Percentiles rank a stretch among this genome's conserved stretches.
phyloP scores from a whole-genome alignment of 2,888 invertebrate species.

The Spilarctia lutea region DNA sequence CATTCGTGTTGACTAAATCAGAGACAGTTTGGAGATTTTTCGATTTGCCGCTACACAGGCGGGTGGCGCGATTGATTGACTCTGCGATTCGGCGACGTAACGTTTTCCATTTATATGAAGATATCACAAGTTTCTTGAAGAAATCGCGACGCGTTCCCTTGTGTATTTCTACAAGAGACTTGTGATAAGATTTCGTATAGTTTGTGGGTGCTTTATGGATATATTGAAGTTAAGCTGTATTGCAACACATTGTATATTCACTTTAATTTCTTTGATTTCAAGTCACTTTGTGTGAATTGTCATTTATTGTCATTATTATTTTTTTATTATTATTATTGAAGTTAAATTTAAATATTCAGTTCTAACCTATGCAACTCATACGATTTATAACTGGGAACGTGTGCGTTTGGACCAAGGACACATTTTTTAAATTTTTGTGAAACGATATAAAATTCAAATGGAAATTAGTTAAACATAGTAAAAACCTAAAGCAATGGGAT shows the following conservation, averaged over 20 bases:
- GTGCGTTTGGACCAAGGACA: too few relatives aligned
- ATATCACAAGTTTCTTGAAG: constrained; percentile 65
- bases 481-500: too few relatives aligned
- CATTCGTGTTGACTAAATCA: constrained; percentile 59
- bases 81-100: constrained; percentile 69
- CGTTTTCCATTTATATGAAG: constrained; percentile 79
- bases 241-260: background rate
- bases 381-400: background rate
- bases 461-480: too few relatives aligned
- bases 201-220: constrained; percentile 30
- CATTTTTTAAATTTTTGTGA: too few relatives aligned
- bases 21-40: constrained; percentile 75
- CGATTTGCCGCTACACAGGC: constrained; percentile 79
- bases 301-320: too few relatives aligned
- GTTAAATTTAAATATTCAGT: too few relatives aligned
- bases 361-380: too few relatives aligned
- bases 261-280: background rate
- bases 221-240: constrained; percentile 33
- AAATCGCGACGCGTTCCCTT: constrained; percentile 50
- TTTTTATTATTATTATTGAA: too few relatives aligned
- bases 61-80: constrained; percentile 76
- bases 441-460: too few relatives aligned
- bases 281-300: background rate
- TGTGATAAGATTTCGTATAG: constrained; percentile 10
- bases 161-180: constrained; percentile 34